A percentile compares a stretch with the other conserved stretches of the same genome.
Evolutionary conservation across 2,113 vertebrate genomes (phyloP).

Genomic region (human (Homo sapiens)): DNA sequence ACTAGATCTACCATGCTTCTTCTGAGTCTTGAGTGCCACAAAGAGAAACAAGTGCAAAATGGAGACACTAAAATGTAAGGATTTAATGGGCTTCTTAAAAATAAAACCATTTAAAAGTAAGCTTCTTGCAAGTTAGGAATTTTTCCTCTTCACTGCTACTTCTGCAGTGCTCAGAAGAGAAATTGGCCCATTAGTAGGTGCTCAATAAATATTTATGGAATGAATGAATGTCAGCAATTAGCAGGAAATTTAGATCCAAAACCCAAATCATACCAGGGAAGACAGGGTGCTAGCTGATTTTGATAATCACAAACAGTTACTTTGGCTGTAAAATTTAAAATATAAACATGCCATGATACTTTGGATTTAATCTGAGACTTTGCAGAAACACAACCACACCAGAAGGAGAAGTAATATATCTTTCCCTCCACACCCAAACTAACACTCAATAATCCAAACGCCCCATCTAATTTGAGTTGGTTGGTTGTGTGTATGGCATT

Average conservation of each 20-base stretch:
- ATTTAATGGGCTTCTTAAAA: background rate
- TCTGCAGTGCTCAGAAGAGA: background rate
- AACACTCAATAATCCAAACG: background rate
- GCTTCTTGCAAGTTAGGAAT: background rate
- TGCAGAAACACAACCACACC: background rate
- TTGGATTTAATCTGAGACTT: background rate
- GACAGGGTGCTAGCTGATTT: background rate
- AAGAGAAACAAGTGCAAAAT: background rate
- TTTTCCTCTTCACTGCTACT: background rate
- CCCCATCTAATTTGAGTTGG: background rate
- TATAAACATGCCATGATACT: background rate
- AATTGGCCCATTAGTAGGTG: background rate
- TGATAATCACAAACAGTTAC: background rate
- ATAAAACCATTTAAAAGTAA: background rate
- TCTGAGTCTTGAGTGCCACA: background rate
- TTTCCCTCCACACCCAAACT: background rate
- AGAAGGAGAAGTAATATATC: background rate
- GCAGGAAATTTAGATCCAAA: background rate
- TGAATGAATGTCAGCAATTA: background rate
- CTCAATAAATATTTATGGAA: background rate
- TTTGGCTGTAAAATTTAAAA: background rate
- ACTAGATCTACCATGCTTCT: background rate
- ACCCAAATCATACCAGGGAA: background rate
- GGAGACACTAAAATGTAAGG: background rate
- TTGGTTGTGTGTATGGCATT: background rate